A percentile compares a stretch with the other conserved stretches of the same genome.
Evolutionary conservation across 2,113 vertebrate species (phyloP).

Genomic region (Atherinomorus stipes): DNA sequence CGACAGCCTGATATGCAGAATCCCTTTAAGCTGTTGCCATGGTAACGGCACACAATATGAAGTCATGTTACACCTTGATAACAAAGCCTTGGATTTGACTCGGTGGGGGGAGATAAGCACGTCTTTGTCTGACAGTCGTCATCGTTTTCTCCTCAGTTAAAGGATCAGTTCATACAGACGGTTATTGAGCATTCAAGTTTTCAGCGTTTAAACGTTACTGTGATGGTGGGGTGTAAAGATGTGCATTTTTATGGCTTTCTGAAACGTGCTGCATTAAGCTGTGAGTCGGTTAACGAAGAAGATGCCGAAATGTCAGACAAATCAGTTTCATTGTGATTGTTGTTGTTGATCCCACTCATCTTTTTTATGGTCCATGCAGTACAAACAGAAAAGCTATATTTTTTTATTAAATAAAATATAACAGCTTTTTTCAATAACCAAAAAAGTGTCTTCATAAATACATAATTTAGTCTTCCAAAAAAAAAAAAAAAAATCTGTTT

Average conservation of each 20-base stretch:
- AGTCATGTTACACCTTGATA: constrained; percentile 42
- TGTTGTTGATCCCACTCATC: not conserved
- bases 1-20: not conserved
- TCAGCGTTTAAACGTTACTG: not conserved
- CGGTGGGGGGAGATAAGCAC: not conserved
- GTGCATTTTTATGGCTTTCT: not conserved
- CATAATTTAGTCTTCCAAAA: no score
- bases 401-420: no score
- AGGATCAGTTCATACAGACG: not conserved
- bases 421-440: not conserved
- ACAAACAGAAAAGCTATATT: not conserved
- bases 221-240: no score
- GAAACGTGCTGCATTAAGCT: no score
- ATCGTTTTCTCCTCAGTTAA: not conserved
- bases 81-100: constrained; percentile 17
- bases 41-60: constrained; percentile 47
- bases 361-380: not conserved
- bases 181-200: not conserved
- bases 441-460: not conserved
- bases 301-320: not conserved
- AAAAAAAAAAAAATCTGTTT: no score
- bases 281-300: no score
- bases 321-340: not conserved
- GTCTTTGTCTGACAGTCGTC: not conserved
- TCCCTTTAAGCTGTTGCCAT: constrained; percentile 55